phyloP scores from a whole-genome alignment of 2,797 vertebrate genomes.

The Nannoperca obscura region DNA sequence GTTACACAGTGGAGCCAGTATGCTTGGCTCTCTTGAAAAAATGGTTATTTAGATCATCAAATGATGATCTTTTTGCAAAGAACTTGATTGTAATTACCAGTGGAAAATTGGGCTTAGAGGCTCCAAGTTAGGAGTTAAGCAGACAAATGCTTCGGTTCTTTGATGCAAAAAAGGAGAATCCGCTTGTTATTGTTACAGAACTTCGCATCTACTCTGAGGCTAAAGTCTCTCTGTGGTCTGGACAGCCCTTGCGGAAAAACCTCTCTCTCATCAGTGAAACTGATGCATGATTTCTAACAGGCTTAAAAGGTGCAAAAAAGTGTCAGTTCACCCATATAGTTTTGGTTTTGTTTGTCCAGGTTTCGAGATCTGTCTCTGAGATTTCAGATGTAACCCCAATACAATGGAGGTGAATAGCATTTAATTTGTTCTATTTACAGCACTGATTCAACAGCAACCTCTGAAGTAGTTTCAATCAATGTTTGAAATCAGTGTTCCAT shows the following conservation, averaged over 20 bases:
- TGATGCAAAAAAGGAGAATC: constrained; percentile 65
- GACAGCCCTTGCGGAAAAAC: background rate
- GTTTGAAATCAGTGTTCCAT: background rate
- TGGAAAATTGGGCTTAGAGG: constrained; percentile 44
- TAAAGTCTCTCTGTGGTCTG: background rate
- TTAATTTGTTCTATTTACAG: background rate
- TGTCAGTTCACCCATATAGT: background rate
- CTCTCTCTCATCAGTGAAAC: background rate
- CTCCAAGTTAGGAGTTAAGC: constrained; percentile 51
- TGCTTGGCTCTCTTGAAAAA: constrained; percentile 31
- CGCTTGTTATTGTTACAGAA: constrained; percentile 38
- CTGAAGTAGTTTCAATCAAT: background rate
- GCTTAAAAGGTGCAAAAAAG: background rate
- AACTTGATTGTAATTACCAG: constrained; percentile 60
- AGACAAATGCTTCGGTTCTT: constrained; percentile 50
- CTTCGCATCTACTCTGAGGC: constrained; percentile 16
- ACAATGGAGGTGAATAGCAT: background rate
- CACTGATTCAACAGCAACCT: no score
- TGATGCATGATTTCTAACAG: background rate
- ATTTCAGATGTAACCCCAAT: background rate
- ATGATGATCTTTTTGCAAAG: constrained; percentile 31
- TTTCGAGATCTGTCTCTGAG: background rate
- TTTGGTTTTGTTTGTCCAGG: background rate
- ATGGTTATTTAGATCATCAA: constrained; percentile 39
- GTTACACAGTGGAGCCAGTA: constrained; percentile 24